Conservation (phyloP, 2,797 vertebrate genomes). For the Sebastes hubbsi region DNA sequence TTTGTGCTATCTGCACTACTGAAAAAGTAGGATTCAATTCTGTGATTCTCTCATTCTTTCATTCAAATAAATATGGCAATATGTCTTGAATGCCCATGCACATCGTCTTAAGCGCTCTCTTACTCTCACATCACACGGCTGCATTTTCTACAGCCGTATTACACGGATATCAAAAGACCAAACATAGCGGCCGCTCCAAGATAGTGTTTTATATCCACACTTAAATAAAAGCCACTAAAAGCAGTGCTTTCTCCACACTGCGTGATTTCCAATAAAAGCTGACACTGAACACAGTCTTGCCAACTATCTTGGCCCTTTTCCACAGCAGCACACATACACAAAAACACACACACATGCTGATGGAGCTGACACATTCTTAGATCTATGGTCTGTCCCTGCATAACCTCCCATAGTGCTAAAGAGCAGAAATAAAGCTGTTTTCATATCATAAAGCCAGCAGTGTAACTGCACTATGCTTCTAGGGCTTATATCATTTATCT, state of each 20-base stretch:
- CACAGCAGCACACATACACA: slow-evolving; percentile 14
- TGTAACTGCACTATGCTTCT: slow-evolving; percentile 23
- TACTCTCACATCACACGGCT: not conserved
- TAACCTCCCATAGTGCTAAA: slow-evolving; percentile 54
- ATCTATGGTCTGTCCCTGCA: slow-evolving; percentile 57
- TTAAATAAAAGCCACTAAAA: slow-evolving; percentile 61
- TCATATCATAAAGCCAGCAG: slow-evolving; percentile 45
- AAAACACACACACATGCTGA: not conserved
- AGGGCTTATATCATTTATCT: slow-evolving; percentile 33
- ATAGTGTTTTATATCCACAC: slow-evolving; percentile 64
- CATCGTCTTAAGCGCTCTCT: not conserved
- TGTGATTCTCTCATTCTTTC: too few relatives aligned
- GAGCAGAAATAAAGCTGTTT: slow-evolving; percentile 58
- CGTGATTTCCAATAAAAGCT: slow-evolving; percentile 70
- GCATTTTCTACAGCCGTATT: slow-evolving; percentile 20
- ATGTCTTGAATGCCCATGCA: too few relatives aligned
- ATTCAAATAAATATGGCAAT: too few relatives aligned
- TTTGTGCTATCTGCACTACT: not conserved
- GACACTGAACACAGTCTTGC: slow-evolving; percentile 58
- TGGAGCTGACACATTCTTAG: slow-evolving; percentile 47
- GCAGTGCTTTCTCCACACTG: slow-evolving; percentile 59
- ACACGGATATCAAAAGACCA: slow-evolving; percentile 19
- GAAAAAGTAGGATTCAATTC: not conserved
- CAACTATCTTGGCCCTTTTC: slow-evolving; percentile 59
- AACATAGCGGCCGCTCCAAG: slow-evolving; percentile 25